These are phyloP conservation scores for Drosophila ogumai DNA, from an alignment of 1,140 invertebrate species.

Conservation along the genomic window DNA sequence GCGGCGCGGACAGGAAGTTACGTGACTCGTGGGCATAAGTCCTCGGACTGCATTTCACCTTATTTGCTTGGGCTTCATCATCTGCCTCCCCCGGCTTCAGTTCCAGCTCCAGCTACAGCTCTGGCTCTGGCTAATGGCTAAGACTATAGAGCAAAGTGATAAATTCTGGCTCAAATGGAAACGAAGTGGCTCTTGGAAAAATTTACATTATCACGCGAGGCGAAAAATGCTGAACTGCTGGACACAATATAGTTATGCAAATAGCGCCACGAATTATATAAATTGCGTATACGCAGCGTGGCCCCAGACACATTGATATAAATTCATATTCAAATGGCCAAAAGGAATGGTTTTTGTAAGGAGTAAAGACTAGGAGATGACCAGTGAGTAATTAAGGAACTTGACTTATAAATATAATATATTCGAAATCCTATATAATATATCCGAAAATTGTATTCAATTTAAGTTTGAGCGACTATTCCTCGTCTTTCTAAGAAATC, in stretches of 20 bases:
- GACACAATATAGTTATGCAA: constrained; percentile 72
- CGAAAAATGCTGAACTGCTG: constrained; percentile 35
- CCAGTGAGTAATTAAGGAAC: background rate
- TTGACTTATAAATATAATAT: background rate
- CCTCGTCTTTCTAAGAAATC: background rate
- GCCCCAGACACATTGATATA: constrained; percentile 70
- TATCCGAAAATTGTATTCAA: too few species aligned
- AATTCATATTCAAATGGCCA: constrained; percentile 78
- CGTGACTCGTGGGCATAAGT: constrained; percentile 80
- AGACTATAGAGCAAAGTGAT: constrained; percentile 52
- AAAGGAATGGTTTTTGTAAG: background rate
- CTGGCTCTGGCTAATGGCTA: constrained; percentile 22
- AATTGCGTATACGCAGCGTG: constrained; percentile 77
- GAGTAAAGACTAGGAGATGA: background rate
- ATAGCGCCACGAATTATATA: constrained; percentile 78
- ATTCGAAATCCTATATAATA: too few species aligned
- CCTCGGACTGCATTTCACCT: constrained; percentile 56
- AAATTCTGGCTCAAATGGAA: constrained; percentile 73
- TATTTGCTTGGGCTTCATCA: constrained; percentile 48
- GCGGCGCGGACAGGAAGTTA: constrained; percentile 68
- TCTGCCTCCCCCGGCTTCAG: background rate
- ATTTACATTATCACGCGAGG: constrained; percentile 64
- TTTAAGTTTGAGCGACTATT: too few species aligned
- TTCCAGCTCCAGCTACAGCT: background rate
- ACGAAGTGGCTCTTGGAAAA: constrained; percentile 57